Evolutionary conservation across 1,140 invertebrate species (phyloP).

Genomic region (Bombus superbus): DNA sequence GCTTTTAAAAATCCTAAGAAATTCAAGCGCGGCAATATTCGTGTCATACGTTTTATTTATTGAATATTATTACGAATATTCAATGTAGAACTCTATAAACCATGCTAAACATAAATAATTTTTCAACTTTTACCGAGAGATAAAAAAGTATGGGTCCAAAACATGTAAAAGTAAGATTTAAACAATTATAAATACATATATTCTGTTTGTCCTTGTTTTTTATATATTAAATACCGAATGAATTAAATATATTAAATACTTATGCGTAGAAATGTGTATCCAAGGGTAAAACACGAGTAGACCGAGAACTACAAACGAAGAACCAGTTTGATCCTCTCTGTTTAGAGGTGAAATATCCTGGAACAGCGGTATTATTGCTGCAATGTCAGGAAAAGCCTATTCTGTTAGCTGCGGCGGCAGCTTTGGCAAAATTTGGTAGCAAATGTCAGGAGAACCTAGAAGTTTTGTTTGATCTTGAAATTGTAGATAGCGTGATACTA

Average conservation of each 20-base stretch:
- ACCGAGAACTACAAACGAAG: slow-evolving; percentile 49
- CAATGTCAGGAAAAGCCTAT: slow-evolving; percentile 71
- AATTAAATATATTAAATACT: too few species aligned
- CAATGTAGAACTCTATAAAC: neutral
- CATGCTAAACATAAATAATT: neutral
- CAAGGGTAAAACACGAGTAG: slow-evolving; percentile 50
- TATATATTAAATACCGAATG: too few species aligned
- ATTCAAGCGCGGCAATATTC: neutral
- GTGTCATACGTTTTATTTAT: neutral
- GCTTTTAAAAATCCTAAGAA: neutral
- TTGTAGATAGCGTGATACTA: slow-evolving; percentile 68
- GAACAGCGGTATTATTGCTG: slow-evolving; percentile 73
- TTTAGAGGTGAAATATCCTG: slow-evolving; percentile 69
- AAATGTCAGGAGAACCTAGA: slow-evolving; percentile 68
- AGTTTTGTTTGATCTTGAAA: slow-evolving; percentile 71
- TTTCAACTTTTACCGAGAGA: neutral
- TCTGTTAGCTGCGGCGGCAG: slow-evolving; percentile 69
- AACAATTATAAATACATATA: neutral
- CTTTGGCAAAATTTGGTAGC: slow-evolving; percentile 71
- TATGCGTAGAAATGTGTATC: slow-evolving; percentile 58
- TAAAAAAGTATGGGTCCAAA: slow-evolving; percentile 34
- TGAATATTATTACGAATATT: neutral
- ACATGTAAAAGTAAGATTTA: slow-evolving; percentile 13
- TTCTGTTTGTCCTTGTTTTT: neutral
- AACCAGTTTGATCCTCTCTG: slow-evolving; percentile 64